Evolutionary conservation across 1,140 invertebrate genomes (phyloP), one percentile per base, ranked within the genome.

Genomic region (Hydropsyche tenuis): DNA sequence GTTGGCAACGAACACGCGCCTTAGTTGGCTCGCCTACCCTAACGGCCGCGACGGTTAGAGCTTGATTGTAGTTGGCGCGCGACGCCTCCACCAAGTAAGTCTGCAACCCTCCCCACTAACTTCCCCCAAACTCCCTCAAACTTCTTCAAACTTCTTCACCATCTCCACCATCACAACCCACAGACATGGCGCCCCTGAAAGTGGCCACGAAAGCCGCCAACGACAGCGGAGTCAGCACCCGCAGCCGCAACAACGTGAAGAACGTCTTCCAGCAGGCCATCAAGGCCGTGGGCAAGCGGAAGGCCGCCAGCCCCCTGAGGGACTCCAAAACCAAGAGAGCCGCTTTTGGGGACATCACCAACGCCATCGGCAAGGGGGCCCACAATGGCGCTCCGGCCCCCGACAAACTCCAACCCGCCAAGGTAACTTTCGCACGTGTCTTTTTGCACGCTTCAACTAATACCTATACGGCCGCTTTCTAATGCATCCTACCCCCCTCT

Each of bases 301-400:
- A 89, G 84, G 87, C 87, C 11, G 87, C 87, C 73, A 88, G 87
- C 72, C 87, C 87, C 12, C 75, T 86, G 22, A 88, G 87, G 81
- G 86, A 87, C 79, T 79, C 80, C 69, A 84, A 81, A 12, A 84
- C 83, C 3, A 94, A 93, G 80, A 84, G 91, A 79, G 89, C 89
- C 69, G 91, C 91, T 1, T 89, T 94, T 78, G 90, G 90, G 75
- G 92, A 94, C 79, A 88, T 94, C 60, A 93, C 92, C 2, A 94
- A 93, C 85, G 90, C 84, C 30, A 82, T 83, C 73, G 80, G 81
- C 77, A 79, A 71, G 64, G 78, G 78, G 27, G 76, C 79, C 51
- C 80, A 80, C 65, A 79, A 71, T 66, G 78, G 78, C 37, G 76
- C 79, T 46, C 80, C 80, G 63, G 80, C 81, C 12, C 85, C 84